Evolutionary conservation across 2,888 invertebrate species (phyloP), one percentile per base, ranked within the genome.

Genomic region (Nemotelus nigrinus): DNA sequence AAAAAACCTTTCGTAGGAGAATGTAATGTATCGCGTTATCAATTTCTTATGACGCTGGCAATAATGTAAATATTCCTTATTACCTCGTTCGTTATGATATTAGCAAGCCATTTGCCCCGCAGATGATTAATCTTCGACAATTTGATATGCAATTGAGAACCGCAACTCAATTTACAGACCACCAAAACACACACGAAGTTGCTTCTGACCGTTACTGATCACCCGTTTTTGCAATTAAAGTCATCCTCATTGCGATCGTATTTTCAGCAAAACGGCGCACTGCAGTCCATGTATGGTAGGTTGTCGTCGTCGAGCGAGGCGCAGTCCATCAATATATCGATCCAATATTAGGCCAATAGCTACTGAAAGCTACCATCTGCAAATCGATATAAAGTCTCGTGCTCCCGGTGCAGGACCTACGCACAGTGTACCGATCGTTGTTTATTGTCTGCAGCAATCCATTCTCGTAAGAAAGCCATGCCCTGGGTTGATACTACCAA

Each of bases 341-440:
- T 3, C 10, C 53, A 48, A 68, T 68, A 50, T 50, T 53, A 10
- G 5, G 44, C 45, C 68, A 68, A 48, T 68, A 68, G 68, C 68
- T 68, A 68, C 68, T 50, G 68, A 68, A 68, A 50, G 68, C 68
- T 68, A 48, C 68, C 44, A 68, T 68, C 50, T 68, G 68, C 53
- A 48, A 39, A 68, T 8, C 48, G 48, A 68, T 68, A 50, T 39
- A 68, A 41, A 25, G 48, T 8, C 68, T 50, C 53, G 48, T 68
- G 50, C 53, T 68, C 4, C 44, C 41, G 25, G 25, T 25, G 25
- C 25, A 50, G 53, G 48, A 25, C 68, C 68, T 68, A 68, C 68
- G 68, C 68, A 68, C 48, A 25, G 1, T 7, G 6, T 50, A 6
- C n/a, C 48, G 68, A 68, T 50, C 68, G 39, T 25, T 25, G 25